Base-by-base conservation (phyloP, 2,888 invertebrate genomes). In the Coelogynopora nodosa region DNA sequence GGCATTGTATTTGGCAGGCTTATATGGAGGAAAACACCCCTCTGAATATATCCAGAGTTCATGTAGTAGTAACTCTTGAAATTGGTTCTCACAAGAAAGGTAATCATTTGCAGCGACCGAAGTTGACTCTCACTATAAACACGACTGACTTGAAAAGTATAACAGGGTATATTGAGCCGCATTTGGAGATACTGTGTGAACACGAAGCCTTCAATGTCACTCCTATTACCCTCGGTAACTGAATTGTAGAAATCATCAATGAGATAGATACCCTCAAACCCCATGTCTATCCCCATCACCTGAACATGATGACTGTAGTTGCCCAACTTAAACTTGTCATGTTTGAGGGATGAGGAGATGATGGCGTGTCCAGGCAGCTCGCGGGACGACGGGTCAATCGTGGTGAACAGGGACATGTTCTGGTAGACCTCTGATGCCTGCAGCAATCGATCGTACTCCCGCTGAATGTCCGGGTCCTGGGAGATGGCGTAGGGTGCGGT, bases 151-250 rank as follows among this genome's bases (percentile, higher is more conserved):
- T 86, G 80, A 31, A 86, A 86, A 0, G 86, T 86, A 30, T 86
- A 30, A 30, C 86, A 86, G 13, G 85, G 85, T 0, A 85, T 85
- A 27, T 85, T 85, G 74, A 67, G 27, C n/a, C 85, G 2, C 0
- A 85, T 2, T 30, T 85, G 85, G 74, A 67, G 26, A 67, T 67
- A 85, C 31, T 67, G 74, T 13, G 85, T 67, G 49, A 23, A 26
- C 10, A 74, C 74, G 23, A 74, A 13, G 74, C 74, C 74, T 5
- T 5, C 10, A 26, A 74, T 74, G 74, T 74, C 74, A 5, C 23
- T 23, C 28, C 2, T 0, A 18, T 1, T 23, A 0, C 2, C 18
- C 28, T 26, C 27, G 0, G 2, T 27, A 26, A 85, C 67, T 5
- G 74, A 74, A 74, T 74, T 74, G 74, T 13, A 13, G 28, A 81